phyloP scores from a whole-genome alignment of 2,797 vertebrate genomes.

The Muscicapa comitata region DNA sequence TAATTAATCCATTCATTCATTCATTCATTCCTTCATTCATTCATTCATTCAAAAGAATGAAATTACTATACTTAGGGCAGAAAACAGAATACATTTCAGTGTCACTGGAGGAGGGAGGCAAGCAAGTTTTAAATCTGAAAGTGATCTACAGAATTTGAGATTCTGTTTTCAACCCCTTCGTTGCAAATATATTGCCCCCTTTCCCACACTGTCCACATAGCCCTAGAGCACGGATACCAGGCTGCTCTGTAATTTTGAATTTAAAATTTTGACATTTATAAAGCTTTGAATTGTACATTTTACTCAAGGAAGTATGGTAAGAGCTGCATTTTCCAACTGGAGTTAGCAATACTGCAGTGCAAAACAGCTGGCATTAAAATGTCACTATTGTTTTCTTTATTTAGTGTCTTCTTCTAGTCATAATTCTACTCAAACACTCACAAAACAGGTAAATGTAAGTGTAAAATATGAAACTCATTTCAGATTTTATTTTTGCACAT shows the following conservation, averaged over 20 bases:
- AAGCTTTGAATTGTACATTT: not conserved
- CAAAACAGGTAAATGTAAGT: constrained; percentile 2
- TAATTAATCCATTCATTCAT: not conserved
- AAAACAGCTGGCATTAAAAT: constrained; percentile 39
- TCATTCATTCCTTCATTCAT: not conserved
- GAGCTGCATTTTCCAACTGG: constrained; percentile 3
- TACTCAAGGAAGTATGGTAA: not conserved
- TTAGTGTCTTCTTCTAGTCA: constrained; percentile 1
- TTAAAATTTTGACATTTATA: constrained; percentile 15
- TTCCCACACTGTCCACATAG: fast-evolving
- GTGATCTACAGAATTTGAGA: not conserved
- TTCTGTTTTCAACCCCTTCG: not conserved
- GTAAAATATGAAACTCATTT: not conserved
- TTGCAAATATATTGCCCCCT: not conserved
- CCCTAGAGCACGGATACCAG: not conserved
- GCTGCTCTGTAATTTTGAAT: not conserved
- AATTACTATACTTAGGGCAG: not conserved
- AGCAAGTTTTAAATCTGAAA: not conserved
- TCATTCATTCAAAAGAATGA: not conserved
- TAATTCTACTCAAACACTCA: not conserved
- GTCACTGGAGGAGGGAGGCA: not conserved
- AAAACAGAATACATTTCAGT: not conserved
- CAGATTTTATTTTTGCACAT: not conserved
- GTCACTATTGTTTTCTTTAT: constrained; percentile 30
- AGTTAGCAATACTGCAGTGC: not conserved